Evolutionary conservation across 2,797 vertebrate species (phyloP), one percentile per base, ranked within the genome.

Genomic region (Gymnopithys bicolor): DNA sequence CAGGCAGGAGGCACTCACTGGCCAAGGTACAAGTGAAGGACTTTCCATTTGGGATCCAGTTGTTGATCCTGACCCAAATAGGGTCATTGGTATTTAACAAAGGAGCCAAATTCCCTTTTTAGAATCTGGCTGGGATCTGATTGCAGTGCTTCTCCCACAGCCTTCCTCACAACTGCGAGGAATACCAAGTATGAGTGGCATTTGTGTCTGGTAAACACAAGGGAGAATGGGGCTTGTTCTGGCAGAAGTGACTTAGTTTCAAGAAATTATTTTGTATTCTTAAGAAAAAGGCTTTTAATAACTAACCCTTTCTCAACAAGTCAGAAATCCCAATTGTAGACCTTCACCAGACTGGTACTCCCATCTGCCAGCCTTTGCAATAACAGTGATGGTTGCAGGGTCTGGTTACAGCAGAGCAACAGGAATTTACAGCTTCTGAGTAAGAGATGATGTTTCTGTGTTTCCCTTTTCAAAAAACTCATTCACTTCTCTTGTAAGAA

Each of bases 151-250:
- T 92, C 92, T 96, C 82, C 94, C 89, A 93, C 94, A 86, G 94
- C 95, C 92, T 90, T 92, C 78, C 68, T 90, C 92, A 93, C 95
- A 94, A 95, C 95, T 88, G 96, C 0, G 3, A 94, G 89, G 92
- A 96, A 94, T 97, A 97, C 80, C 83, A 96, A 94, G 91, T 56
- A 93, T 95, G 96, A 95, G 92, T 93, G 95, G 95, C 92, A 97
- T 97, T 92, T 88, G 89, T 66, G 87, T 79, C 93, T 95, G 94
- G 92, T 95, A 96, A 96, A 95, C 87, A 84, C 45, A 15, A 92
- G 76, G 89, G 85, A 96, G 89, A 94, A 93, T 88, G 91, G 84
- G 84, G 55, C 89, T 94, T 94, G 67, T 93, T 95, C 94, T 96
- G 55, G 63, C 74, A 95, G 48, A 91, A 93, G 46, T 11, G 17